Conservation (phyloP, 2,888 invertebrate genomes). For the Hydropsyche betteni region DNA sequence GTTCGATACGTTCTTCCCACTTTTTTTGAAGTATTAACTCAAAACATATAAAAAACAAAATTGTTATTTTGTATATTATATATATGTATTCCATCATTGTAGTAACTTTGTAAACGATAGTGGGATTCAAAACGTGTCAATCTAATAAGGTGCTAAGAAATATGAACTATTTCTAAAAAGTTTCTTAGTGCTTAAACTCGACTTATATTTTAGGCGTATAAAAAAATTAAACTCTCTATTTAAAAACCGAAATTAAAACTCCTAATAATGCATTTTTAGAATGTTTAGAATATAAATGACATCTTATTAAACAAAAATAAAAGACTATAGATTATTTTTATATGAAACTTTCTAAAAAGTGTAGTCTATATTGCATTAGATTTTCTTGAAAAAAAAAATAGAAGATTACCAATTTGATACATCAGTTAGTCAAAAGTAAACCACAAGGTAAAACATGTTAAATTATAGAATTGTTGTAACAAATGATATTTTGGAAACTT, state of each 20-base stretch:
- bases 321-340: conserved; percentile 22
- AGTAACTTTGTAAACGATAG: not conserved
- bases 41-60: no score
- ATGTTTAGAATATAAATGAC: not conserved
- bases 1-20: no score
- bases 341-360: conserved; percentile 8
- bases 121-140: conserved; percentile 31
- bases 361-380: no score
- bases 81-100: not conserved
- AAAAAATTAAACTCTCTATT: conserved; percentile 2
- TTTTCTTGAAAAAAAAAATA: no score
- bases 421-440: no score
- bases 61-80: not conserved
- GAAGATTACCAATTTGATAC: no score
- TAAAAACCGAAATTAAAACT: no score
- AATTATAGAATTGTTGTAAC: not conserved
- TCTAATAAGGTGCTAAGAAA: conserved; percentile 34
- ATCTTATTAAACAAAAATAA: not conserved
- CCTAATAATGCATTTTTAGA: not conserved
- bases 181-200: conserved; percentile 25
- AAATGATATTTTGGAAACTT: conserved; percentile 1
- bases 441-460: no score
- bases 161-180: not conserved
- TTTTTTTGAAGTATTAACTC: no score
- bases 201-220: not conserved